Conservation (phyloP, 2,113 vertebrate genomes). For the Psilopogon haemacephalus region DNA sequence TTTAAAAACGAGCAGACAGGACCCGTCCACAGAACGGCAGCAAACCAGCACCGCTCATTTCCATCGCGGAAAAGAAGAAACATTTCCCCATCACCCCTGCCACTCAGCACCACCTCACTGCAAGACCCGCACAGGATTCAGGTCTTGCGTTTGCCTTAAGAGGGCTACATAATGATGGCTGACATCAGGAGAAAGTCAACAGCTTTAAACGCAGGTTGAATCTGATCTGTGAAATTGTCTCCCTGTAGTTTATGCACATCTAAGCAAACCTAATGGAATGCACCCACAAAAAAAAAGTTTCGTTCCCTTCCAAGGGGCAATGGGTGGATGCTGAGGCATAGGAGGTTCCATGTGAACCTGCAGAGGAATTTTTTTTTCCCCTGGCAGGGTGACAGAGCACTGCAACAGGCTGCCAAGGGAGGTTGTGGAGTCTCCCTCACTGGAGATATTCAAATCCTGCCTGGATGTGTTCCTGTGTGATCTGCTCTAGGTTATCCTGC, state of each 20-base stretch:
- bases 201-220: neutral
- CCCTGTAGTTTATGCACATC: neutral
- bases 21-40: neutral
- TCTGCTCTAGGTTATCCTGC: no score
- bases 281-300: neutral
- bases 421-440: no score
- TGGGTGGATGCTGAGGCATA: no score
- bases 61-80: neutral
- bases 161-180: no score
- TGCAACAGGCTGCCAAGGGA: no score
- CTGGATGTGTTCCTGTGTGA: no score
- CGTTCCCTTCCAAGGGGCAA: neutral
- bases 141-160: fast-evolving
- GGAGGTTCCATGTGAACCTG: no score
- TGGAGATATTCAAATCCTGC: no score
- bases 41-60: neutral
- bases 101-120: neutral
- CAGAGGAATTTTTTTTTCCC: no score
- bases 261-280: neutral
- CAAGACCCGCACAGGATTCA: neutral
- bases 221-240: neutral
- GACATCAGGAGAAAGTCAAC: neutral
- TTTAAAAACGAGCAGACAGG: neutral
- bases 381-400: no score
- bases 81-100: neutral